Evolutionary conservation across 2,797 vertebrate genomes (phyloP), one percentile per base, ranked within the genome.

Genomic region (Protosalanx chinensis): DNA sequence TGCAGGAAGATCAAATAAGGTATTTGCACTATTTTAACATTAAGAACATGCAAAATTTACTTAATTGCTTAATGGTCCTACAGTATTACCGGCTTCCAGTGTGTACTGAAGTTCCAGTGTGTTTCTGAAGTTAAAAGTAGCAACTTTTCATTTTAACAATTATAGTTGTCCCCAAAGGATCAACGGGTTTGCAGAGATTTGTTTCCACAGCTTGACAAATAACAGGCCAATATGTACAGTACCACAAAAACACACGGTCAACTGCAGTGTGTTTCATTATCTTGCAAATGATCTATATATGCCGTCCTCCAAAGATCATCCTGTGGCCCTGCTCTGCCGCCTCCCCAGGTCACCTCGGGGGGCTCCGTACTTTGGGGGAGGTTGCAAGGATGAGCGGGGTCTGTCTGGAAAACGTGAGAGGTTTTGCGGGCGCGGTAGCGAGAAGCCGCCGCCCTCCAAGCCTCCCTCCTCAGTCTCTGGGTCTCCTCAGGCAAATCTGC

Each of bases 381-480:
- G 41, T 20, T 59, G 41, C 30, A 67, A 33, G 64, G 13, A 16
- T 63, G 32, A 5, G 64, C 18, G 46, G 68, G 27, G 68, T 62
- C 41, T 30, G 18, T 58, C 60, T 64, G 67, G 16, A 23, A 13
- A 41, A 16, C 51, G 0, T 16, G 60, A 20, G 67, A 61, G 35
- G 27, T 70, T 32, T 82, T 83, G 49, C 68, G 81, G 56, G 79
- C 79, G 1, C 83, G 75, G 51, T 75, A 23, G 3, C 81, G 77
- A 6, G 71, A 74, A 23, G 81, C 62, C 1, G 85, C 81, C 15
- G 80, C 83, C 67, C 85, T 74, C 82, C 83, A 84, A 23, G 64
- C 67, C 13, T 73, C 79, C 49, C 83, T 79, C 58, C 65, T 78
- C 46, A 74, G 67, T 32, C 74, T 81, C 69, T 77, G 78, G 35